Evolutionary conservation across 2,797 vertebrate genomes (phyloP), one percentile per base, ranked within the genome.

Genomic region (Lindbergichthys nudifrons): DNA sequence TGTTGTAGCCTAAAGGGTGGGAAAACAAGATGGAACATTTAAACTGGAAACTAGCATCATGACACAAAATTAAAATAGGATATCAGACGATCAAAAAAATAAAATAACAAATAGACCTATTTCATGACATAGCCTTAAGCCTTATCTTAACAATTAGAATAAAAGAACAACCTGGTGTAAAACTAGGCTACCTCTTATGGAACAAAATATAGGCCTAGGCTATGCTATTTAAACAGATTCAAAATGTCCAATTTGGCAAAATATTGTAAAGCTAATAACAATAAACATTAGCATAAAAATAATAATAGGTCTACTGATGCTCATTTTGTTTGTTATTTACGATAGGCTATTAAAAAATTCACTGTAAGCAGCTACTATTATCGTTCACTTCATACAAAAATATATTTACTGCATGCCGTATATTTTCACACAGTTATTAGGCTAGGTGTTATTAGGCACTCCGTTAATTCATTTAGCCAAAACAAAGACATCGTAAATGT

Each of bases 401-500:
- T 21, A 41, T 19, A 2, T 26, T 1, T 30, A 32, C 41, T 56
- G 19, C 58, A 53, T 0, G 7, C 1, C 26, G 13, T 52, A 13
- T 65, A 0, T 68, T 5, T 30, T 21, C 50, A 48, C 16, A 65
- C 16, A 5, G 51, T 54, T 30, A 66, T 36, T 23, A 65, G 14
- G 14, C n/a, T 23, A 23, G 10, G 7, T 19, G 11, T 3, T 42
- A 5, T 53, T 53, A 32, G 50, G 8, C 15, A 65, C 4, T 42
- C 12, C 18, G 3, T 32, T 6, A 65, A 74, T 68, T 41, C 39
- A 41, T 45, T 56, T 1, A 53, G 18, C 51, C 23, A 92, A 89
- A 88, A 88, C 52, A 21, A 83, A 64, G 82, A 93, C 91, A 59
- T 92, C 91, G 93, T 95, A 96, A 96, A 96, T 93, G 90, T 95